Base-by-base conservation (phyloP, 2,797 vertebrate species). In the Triplophysa bombifrons region DNA sequence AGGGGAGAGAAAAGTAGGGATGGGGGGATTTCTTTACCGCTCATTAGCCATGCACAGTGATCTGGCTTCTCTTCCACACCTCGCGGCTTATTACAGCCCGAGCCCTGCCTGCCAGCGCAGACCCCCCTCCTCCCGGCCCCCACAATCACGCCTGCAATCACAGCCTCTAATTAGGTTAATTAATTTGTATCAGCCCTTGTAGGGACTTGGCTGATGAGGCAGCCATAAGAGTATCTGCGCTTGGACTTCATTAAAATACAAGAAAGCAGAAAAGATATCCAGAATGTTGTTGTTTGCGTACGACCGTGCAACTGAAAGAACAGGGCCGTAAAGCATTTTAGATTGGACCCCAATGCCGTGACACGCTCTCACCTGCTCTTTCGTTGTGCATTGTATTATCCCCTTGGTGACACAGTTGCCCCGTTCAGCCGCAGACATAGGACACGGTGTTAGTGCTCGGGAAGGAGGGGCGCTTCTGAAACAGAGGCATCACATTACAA, bases 151-250 rank as follows among this genome's bases (percentile, higher is more conserved):
- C 95, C 96, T 94, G 96, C 97, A 99, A 98, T 98, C 97, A 98
- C 96, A 98, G 96, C 94, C 96, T 96, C 97, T 98, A 98, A 99
- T 99, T 98, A 98, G 97, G 96, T 98, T 99, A 98, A 99, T 99
- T 99, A 98, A 99, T 99, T 98, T 98, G 97, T 98, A 98, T 98
- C 96, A 97, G 96, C 95, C 96, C 97, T 98, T 95, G 90, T 96
- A 98, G 98, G 97, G 96, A 98, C 94, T 94, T 94, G 95, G 95
- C 95, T 98, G 97, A 98, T 96, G 96, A 98, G 95, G 94, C 95
- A 96, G 96, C 94, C 94, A 94, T 96, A 96, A 96, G 94, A 96
- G 94, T 93, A 91, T 88, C 94, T 94, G 94, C 89, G 93, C 93
- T 94, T 92, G 80, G 90, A 88, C 87, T 82, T 83, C 38, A 83